Evolutionary conservation across 2,888 invertebrate genomes (phyloP).

Genomic region (Asteroscopus sphinx): DNA sequence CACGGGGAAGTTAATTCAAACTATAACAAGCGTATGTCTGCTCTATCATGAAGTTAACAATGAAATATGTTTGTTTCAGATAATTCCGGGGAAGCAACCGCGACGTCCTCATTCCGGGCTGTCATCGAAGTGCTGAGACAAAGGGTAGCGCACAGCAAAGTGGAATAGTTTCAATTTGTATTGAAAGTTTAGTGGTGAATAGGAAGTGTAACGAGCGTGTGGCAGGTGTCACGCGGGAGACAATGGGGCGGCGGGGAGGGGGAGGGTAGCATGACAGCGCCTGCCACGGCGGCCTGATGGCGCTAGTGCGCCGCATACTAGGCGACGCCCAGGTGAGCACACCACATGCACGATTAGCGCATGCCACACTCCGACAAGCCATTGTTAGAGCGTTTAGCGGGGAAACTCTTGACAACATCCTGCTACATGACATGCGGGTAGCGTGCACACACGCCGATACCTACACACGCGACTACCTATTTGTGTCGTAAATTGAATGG

Average conservation of each 20-base stretch:
- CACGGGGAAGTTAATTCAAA: constrained; percentile 38
- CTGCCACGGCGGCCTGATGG: constrained; percentile 93
- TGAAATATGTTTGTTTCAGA: constrained; percentile 76
- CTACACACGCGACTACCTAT: constrained; percentile 38
- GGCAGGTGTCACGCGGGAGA: constrained; percentile 68
- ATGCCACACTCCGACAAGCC: constrained; percentile 55
- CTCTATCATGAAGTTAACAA: constrained; percentile 54
- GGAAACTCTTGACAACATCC: constrained; percentile 54
- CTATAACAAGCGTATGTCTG: constrained; percentile 29
- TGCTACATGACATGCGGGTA: constrained; percentile 51
- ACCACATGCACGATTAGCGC: constrained; percentile 60
- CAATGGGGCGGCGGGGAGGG: constrained; percentile 75
- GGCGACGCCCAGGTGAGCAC: constrained; percentile 94
- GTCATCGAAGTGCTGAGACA: constrained; percentile 56
- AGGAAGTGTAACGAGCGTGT: constrained; percentile 62
- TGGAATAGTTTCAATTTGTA: constrained; percentile 75
- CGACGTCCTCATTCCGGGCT: constrained; percentile 58
- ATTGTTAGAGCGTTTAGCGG: constrained; percentile 55
- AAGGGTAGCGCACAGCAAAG: constrained; percentile 65
- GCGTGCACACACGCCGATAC: constrained; percentile 37
- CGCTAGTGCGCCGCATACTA: constrained; percentile 95
- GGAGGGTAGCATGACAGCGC: constrained; percentile 89
- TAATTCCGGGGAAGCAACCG: constrained; percentile 56
- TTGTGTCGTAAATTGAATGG: constrained; percentile 39
- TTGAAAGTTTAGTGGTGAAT: constrained; percentile 68